Percentiles rank a stretch among this genome's conserved stretches.
Evolutionary conservation across 1,140 invertebrate genomes (phyloP).

Genomic region (Melanaphis sacchari): DNA sequence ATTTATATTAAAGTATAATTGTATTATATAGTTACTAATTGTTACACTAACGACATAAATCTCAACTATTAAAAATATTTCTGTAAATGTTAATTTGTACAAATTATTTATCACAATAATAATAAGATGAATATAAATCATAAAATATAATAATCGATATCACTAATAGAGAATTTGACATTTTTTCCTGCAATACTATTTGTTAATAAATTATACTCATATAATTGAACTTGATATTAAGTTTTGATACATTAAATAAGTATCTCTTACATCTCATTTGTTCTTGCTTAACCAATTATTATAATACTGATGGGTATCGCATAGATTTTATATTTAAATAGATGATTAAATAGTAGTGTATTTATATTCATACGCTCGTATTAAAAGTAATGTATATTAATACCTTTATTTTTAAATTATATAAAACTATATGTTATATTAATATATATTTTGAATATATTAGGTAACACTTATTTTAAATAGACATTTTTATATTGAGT

Average conservation of each 20-base stretch:
- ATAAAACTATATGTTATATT: no score
- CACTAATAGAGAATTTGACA: no score
- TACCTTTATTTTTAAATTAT: no score
- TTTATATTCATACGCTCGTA: no score
- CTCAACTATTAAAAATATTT: slow-evolving; percentile 16
- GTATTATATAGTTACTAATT: background rate
- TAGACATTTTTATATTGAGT: background rate
- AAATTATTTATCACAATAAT: background rate
- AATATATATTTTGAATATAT: no score
- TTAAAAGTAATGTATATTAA: no score
- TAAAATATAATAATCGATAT: background rate
- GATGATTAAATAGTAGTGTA: no score
- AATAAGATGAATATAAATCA: background rate
- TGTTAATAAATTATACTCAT: background rate
- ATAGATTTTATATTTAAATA: no score
- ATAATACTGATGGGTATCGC: no score
- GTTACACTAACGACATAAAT: background rate
- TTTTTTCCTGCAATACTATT: background rate
- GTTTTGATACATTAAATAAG: background rate
- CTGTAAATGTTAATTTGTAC: background rate
- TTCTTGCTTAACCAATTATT: no score
- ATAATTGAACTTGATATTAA: background rate
- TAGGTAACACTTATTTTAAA: background rate
- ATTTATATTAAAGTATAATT: background rate
- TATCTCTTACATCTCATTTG: no score